A percentile compares a stretch with the other conserved stretches of the same genome.
These are phyloP conservation scores for Schizaphis graminum DNA, from an alignment of 2,888 invertebrate species.

Conservation along the genomic window DNA sequence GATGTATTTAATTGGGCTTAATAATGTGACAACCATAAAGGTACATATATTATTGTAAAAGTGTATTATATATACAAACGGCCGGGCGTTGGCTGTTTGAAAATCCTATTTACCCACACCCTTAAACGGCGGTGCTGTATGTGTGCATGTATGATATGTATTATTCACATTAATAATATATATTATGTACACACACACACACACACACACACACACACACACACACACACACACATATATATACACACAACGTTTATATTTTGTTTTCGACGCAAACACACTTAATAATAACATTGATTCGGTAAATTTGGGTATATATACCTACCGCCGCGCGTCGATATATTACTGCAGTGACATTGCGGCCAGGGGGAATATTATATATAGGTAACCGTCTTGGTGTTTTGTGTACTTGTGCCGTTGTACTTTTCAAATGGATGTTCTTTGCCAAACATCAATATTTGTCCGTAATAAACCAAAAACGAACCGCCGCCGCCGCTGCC, in stretches of 20 bases:
- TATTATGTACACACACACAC: neutral
- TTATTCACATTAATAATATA: slow-evolving; percentile 16
- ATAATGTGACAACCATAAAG: neutral
- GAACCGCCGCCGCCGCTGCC: slow-evolving; percentile 55
- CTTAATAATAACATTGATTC: slow-evolving; percentile 62
- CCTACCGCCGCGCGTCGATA: neutral
- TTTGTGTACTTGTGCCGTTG: slow-evolving; percentile 64
- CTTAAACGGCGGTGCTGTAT: neutral
- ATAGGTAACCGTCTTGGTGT: slow-evolving; percentile 57
- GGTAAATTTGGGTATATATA: slow-evolving; percentile 51
- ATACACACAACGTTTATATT: neutral
- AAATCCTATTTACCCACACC: slow-evolving; percentile 35
- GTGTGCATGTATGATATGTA: neutral
- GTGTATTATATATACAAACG: neutral
- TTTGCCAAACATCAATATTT: slow-evolving; percentile 66
- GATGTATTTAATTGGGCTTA: neutral
- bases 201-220: neutral
- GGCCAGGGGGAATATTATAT: slow-evolving; percentile 49
- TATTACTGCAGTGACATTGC: slow-evolving; percentile 36
- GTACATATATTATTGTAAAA: neutral
- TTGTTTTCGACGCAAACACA: slow-evolving; percentile 51
- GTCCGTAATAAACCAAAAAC: slow-evolving; percentile 65
- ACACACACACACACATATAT: neutral
- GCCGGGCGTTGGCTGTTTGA: neutral
- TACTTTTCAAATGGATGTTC: slow-evolving; percentile 65